Evolutionary conservation across 2,113 vertebrate genomes (phyloP), one percentile per base, ranked within the genome.

Genomic region (Hydropotes inermis): DNA sequence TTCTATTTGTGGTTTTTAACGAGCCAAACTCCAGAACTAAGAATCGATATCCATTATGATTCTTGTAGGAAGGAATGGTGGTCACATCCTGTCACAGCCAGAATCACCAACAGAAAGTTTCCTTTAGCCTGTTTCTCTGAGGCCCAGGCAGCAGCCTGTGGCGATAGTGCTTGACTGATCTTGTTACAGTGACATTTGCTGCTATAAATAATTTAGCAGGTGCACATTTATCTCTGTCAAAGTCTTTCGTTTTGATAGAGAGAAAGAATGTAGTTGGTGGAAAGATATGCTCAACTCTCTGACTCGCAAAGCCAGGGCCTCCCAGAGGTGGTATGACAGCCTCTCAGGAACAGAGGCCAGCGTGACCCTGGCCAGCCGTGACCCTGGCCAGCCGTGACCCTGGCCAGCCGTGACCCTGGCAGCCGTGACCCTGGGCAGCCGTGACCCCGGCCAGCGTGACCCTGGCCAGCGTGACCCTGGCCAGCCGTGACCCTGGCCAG

Each of bases 11-110:
- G 89, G 47, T 97, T 98, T 98, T 97, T 97, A 98, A 98, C 82
- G 95, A 97, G 93, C 70, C 94, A 89, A 90, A 90, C 45, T 95
- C 87, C 79, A 79, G 95, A 95, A 97, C 96, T 96, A 96, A 96
- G 97, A 98, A 98, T 98, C 97, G 95, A 97, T 97, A 98, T 96
- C 84, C 84, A 97, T 98, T 97, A 94, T 78, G 85, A 61, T 97
- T 55, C 83, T 94, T 97, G 94, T 82, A 94, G 93, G 82, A 92
- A 94, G 87, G 87, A 97, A 19, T 39, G 25, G 92, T 93, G 92
- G 94, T 81, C 89, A 74, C 78, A 85, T 95, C 93, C 94, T 67
- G 21, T 95, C 89, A 91, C 87, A 81, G 16, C 12, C 60, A 82
- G 39, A 43, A 33, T 79, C 76, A 74, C 90, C 78, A 86, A 94